Percentiles rank a stretch among this genome's conserved stretches.
These are phyloP conservation scores for Arvicanthis niloticus DNA, from an alignment of 2,113 vertebrate species.

Conservation along the genomic window DNA sequence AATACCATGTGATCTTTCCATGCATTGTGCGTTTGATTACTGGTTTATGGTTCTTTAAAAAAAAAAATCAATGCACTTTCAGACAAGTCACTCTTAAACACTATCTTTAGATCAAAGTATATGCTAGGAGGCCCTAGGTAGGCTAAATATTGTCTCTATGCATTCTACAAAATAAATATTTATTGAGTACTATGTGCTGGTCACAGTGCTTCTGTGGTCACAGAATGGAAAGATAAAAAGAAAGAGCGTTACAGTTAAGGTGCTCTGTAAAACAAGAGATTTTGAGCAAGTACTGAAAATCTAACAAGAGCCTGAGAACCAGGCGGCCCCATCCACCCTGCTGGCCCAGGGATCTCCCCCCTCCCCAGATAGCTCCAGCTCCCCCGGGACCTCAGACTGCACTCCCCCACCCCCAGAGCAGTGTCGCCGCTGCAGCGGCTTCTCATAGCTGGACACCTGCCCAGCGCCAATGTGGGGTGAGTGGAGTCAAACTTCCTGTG, in stretches of 20 bases:
- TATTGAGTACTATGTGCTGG: not conserved
- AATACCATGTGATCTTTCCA: not conserved
- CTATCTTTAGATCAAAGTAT: conserved; percentile 52
- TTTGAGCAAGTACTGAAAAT: not conserved
- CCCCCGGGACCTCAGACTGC: too few species aligned
- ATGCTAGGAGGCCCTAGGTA: not conserved
- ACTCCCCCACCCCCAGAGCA: too few species aligned
- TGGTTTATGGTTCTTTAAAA: not conserved
- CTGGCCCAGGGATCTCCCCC: too few species aligned
- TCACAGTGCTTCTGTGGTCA: not conserved
- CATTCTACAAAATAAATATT: conserved; percentile 32
- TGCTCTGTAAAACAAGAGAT: not conserved
- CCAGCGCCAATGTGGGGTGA: too few species aligned
- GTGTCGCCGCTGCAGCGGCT: too few species aligned
- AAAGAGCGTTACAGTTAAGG: not conserved
- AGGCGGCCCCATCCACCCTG: too few species aligned
- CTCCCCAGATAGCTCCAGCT: too few species aligned
- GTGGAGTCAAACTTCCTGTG: too few species aligned
- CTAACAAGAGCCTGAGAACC: not conserved
- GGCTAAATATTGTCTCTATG: not conserved
- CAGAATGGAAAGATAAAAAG: not conserved
- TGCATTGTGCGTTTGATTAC: not conserved
- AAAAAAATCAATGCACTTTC: conserved; percentile 12
- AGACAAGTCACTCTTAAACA: not conserved
- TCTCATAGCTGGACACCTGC: too few species aligned